These are phyloP conservation scores for Colletes latitarsis DNA, from an alignment of 1,140 invertebrate species.

Conservation along the genomic window DNA sequence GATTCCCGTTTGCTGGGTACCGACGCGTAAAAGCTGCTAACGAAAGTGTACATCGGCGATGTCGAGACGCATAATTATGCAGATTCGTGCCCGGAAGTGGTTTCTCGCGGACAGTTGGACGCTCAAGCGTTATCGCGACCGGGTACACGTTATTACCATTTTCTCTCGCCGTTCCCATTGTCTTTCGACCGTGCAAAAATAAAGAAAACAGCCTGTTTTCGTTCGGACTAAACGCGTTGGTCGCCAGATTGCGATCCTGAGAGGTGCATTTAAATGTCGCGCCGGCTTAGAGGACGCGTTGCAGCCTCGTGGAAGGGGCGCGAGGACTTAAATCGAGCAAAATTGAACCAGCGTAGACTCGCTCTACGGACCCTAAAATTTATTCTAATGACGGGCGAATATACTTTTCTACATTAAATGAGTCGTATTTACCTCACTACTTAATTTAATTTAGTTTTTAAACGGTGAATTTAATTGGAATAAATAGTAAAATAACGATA, in stretches of 20 bases:
- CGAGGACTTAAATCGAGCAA: slow-evolving; percentile 28
- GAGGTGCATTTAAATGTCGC: slow-evolving; percentile 23
- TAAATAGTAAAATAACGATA: too few species aligned
- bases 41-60: slow-evolving; percentile 11
- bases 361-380: too few species aligned
- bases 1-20: not conserved
- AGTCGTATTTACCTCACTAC: too few species aligned
- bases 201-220: slow-evolving; percentile 8
- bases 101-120: slow-evolving; percentile 45
- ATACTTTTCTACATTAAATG: too few species aligned
- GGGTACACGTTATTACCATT: slow-evolving; percentile 47
- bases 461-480: too few species aligned
- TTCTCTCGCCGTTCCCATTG: slow-evolving; percentile 27
- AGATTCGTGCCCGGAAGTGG: slow-evolving; percentile 41
- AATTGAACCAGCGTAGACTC: slow-evolving; percentile 33
- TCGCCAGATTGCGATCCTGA: slow-evolving; percentile 33
- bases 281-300: slow-evolving; percentile 9
- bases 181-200: slow-evolving; percentile 5
- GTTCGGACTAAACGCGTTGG: slow-evolving; percentile 40
- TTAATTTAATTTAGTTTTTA: too few species aligned
- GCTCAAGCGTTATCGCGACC: slow-evolving; percentile 29
- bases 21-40: not conserved
- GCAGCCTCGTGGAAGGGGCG: slow-evolving; percentile 29
- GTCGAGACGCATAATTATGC: slow-evolving; percentile 52
- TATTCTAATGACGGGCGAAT: too few species aligned